Conservation (phyloP, 2,797 vertebrate species). For the Dendrocincla tyrannina region DNA sequence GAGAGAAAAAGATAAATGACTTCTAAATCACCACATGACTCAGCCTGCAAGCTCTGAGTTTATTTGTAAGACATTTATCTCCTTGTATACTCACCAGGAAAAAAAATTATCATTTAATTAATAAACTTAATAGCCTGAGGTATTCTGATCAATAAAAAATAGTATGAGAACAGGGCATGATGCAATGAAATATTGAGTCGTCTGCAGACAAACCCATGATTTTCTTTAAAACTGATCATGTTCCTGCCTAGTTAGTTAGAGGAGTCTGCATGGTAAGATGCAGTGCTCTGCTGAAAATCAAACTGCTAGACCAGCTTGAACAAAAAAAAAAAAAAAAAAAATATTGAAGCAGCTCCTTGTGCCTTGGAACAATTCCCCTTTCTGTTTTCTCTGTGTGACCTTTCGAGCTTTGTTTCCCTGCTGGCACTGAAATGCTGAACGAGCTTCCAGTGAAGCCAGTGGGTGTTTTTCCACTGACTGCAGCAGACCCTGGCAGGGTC, state of each 20-base stretch:
- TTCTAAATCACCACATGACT: constrained; percentile 65
- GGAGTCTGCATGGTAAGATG: not conserved
- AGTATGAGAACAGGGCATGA: constrained; percentile 28
- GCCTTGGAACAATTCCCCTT: constrained; percentile 32
- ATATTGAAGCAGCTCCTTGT: not conserved
- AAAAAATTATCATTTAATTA: constrained; percentile 76
- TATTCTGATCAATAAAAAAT: constrained; percentile 70
- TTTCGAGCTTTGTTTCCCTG: constrained; percentile 21
- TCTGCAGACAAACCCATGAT: constrained; percentile 28
- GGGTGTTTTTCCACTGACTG: constrained; percentile 21
- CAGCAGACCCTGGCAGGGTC: not conserved
- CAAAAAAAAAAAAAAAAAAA: not conserved
- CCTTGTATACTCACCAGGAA: constrained; percentile 45
- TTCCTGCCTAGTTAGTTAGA: not conserved
- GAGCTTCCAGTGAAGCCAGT: not conserved
- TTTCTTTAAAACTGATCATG: constrained; percentile 26
- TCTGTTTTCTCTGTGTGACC: constrained; percentile 32
- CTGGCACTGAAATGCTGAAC: not conserved
- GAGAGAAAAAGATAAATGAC: constrained; percentile 66
- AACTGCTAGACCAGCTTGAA: not conserved
- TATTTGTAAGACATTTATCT: constrained; percentile 76
- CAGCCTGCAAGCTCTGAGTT: constrained; percentile 59
- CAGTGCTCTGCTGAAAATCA: not conserved
- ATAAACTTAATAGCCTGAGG: constrained; percentile 72
- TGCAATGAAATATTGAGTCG: constrained; percentile 46